phyloP scores from a whole-genome alignment of 2,113 vertebrate genomes.

The Gambusia affinis region DNA sequence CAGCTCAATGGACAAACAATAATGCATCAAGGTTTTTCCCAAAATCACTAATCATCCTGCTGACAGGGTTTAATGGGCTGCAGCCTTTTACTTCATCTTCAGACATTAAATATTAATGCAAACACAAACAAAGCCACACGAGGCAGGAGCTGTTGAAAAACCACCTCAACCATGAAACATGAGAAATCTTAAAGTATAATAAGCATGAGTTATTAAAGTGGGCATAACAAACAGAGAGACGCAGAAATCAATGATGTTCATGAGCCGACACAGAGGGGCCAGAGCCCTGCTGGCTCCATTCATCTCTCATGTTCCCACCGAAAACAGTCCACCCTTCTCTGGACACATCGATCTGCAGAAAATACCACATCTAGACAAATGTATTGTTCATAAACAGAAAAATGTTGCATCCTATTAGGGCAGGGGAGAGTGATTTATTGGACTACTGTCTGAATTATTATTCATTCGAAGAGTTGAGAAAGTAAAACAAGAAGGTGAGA shows the following conservation, averaged over 20 bases:
- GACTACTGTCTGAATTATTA: not conserved
- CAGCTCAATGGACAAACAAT: constrained; percentile 31
- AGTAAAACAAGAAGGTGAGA: not conserved
- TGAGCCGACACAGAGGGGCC: constrained; percentile 15
- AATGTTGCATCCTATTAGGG: not conserved
- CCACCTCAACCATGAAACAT: constrained; percentile 33
- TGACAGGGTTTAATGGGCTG: constrained; percentile 34
- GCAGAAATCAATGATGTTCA: constrained; percentile 30
- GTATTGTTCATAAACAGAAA: not conserved
- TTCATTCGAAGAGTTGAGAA: not conserved
- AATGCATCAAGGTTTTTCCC: constrained; percentile 11
- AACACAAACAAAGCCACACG: constrained; percentile 40
- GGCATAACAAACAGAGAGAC: constrained; percentile 27
- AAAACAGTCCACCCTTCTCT: constrained; percentile 6
- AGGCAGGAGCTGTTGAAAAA: constrained; percentile 40
- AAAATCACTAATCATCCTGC: constrained; percentile 31
- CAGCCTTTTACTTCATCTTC: constrained; percentile 36
- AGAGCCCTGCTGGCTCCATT: constrained; percentile 26
- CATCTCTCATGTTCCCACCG: constrained; percentile 11
- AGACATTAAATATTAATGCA: constrained; percentile 58
- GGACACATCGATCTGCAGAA: constrained; percentile 16
- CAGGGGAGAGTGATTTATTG: not conserved
- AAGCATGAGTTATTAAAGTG: constrained; percentile 49
- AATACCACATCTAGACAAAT: constrained; percentile 20
- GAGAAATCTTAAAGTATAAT: constrained; percentile 50